Evolutionary conservation across 35 echinoderm and acorn worm genomes (phyloP), one percentile per base, ranked within the genome.

Genomic region (Chiridota heheva): DNA sequence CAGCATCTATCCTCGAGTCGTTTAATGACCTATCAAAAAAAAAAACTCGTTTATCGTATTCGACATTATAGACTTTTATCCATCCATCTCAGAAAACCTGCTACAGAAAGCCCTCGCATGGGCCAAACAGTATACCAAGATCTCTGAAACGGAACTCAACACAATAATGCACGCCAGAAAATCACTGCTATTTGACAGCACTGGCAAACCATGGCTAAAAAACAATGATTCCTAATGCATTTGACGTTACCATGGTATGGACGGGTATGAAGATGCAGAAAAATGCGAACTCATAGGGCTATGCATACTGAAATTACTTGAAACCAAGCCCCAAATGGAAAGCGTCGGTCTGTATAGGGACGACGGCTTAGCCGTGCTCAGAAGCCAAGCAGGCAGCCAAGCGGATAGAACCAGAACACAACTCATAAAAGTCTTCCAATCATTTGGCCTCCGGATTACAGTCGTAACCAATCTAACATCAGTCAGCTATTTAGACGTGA

Each of bases 31-130:
- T 58, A 13, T 10, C 49, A 82, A 82, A 47, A 31, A 13, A 13
- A 63, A 48, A 7, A 25, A 10, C 17, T 57, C 41, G 0, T 84
- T 84, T 42, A 53, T 84, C 35, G 1, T 38, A 35, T 82, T 84
- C 60, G 65, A 84, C 35, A 69, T 84, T 7, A 46, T 63, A 7
- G 81, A 84, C 16, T 84, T 72, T 36, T 84, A 72, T n/a, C 66
- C 64, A 25, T 71, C 81, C 2, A 56, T 84, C 38, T 44, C 65
- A 24, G 65, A 70, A 51, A 53, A 72, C 40, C 67, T 84, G 2
- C 67, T 84, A n/a, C 31, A 70, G 16, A 53, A 72, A 72, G 61
- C 63, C 40, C 36, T 84, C 0, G 45, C 16, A 17, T 84, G 58
- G 55, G 69, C 64, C 42, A 4, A 51, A 57, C 58, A 72, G 15